A percentile compares a stretch with the other conserved stretches of the same genome.
These are phyloP conservation scores for Mormyrus hasselquistii DNA, from an alignment of 2,797 vertebrate species.

Conservation along the genomic window DNA sequence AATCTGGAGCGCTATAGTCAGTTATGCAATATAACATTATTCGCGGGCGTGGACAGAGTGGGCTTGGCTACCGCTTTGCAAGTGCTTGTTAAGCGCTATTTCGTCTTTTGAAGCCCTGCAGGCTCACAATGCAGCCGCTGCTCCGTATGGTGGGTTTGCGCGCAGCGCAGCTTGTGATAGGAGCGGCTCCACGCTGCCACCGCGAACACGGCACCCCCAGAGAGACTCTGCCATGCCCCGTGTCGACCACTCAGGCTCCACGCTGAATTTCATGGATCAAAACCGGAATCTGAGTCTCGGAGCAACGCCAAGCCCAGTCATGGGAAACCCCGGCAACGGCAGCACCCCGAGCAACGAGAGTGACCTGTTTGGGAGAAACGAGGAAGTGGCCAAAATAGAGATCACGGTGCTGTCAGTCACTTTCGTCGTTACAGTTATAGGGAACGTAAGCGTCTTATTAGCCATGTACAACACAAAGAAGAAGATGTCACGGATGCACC, in stretches of 20 bases:
- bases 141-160: not conserved
- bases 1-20: not conserved
- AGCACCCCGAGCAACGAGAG: slow-evolving; percentile 44
- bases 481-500: slow-evolving; percentile 90
- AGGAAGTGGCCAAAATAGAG: slow-evolving; percentile 86
- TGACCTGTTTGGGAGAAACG: slow-evolving; percentile 68
- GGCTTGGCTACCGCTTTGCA: slow-evolving; percentile 37
- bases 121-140: not conserved
- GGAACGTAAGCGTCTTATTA: slow-evolving; percentile 80
- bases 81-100: slow-evolving; percentile 44
- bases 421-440: slow-evolving; percentile 82
- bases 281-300: slow-evolving; percentile 36
- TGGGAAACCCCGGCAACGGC: slow-evolving; percentile 43
- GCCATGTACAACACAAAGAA: slow-evolving; percentile 83
- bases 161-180: not conserved
- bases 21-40: slow-evolving; percentile 21
- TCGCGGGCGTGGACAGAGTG: slow-evolving; percentile 18
- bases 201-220: slow-evolving; percentile 36
- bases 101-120: slow-evolving; percentile 47
- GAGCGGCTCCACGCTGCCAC: not conserved
- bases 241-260: slow-evolving; percentile 26
- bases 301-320: slow-evolving; percentile 26
- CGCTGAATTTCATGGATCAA: slow-evolving; percentile 27
- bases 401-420: slow-evolving; percentile 82
- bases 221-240: slow-evolving; percentile 52